Evolutionary conservation across 2,888 invertebrate species (phyloP).

Genomic region (Volucella inanis): DNA sequence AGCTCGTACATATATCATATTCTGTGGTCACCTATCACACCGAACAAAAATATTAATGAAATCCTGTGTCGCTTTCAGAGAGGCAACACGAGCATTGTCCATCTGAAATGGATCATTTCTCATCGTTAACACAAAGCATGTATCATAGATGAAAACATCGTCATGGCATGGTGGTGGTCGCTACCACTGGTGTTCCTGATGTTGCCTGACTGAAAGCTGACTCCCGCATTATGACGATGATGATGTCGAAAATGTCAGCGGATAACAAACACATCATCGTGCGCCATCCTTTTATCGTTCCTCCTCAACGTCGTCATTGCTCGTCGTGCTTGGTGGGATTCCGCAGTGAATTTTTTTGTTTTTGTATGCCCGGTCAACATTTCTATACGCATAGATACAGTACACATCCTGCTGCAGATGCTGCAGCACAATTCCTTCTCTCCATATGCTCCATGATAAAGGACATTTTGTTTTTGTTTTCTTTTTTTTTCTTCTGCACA

Average conservation of each 20-base stretch:
- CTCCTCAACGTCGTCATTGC: not conserved
- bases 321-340: constrained; percentile 8
- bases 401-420: constrained; percentile 6
- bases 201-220: not conserved
- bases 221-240: constrained; percentile 24
- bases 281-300: constrained; percentile 12
- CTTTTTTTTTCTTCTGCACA: not conserved
- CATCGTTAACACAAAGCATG: constrained; percentile 41
- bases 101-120: constrained; percentile 25
- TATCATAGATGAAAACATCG: constrained; percentile 18
- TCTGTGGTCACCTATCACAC: constrained; percentile 59
- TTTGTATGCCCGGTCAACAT: constrained; percentile 32
- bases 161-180: not conserved
- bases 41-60: constrained; percentile 60
- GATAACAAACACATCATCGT: constrained; percentile 61
- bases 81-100: constrained; percentile 21
- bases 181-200: not conserved
- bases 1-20: constrained; percentile 62
- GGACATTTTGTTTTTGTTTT: not conserved
- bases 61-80: constrained; percentile 41
- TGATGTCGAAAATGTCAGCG: constrained; percentile 43
- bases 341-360: not conserved
- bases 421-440: not conserved
- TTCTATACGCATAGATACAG: constrained; percentile 10
- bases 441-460: not conserved